Conservation (phyloP, 2,797 vertebrate species). For the Phalloptychus januarius region DNA sequence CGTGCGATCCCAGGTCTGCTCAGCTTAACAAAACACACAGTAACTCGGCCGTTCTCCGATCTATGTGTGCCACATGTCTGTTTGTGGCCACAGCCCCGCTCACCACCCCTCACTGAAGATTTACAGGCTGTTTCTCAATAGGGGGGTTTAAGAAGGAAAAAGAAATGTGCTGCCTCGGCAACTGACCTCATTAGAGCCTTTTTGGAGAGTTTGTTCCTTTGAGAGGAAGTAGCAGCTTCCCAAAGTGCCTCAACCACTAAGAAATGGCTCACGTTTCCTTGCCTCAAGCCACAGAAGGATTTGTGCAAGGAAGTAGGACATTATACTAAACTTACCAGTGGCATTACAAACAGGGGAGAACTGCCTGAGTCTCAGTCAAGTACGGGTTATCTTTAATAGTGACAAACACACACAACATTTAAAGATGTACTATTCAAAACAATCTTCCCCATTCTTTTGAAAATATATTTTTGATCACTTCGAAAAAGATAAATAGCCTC, state of each 20-base stretch:
- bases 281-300: conserved; percentile 37
- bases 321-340: conserved; percentile 13
- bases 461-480: not conserved
- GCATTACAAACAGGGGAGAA: conserved; percentile 38
- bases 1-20: not conserved
- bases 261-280: conserved; percentile 47
- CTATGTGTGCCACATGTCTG: not conserved
- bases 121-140: not conserved
- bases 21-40: not conserved
- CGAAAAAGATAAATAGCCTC: not conserved
- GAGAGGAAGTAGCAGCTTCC: conserved; percentile 47
- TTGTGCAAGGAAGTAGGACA: conserved; percentile 47
- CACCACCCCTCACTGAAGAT: not conserved
- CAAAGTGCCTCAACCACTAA: conserved; percentile 42
- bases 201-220: conserved; percentile 46
- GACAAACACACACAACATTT: conserved; percentile 13
- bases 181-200: conserved; percentile 29
- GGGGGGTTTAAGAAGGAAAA: not conserved
- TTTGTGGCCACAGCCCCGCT: not conserved
- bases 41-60: not conserved
- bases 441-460: not conserved
- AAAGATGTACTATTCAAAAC: conserved; percentile 1
- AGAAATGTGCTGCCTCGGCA: conserved; percentile 14
- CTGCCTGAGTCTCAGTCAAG: conserved; percentile 23
- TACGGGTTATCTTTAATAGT: conserved; percentile 13